These are phyloP conservation scores for Leucoptera coffeella DNA, from an alignment of 2,888 invertebrate genomes.

Conservation along the genomic window DNA sequence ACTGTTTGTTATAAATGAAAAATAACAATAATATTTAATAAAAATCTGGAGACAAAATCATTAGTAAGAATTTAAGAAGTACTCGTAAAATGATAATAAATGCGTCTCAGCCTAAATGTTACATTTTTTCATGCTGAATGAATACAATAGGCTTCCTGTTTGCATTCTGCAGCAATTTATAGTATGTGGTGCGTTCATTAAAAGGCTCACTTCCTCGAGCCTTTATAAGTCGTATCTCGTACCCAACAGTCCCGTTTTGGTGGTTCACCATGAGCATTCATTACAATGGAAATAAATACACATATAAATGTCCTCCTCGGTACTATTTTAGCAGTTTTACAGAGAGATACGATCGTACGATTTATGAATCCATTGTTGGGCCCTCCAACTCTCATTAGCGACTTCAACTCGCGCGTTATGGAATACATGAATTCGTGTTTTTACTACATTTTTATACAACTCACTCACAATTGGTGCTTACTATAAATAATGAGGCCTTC, in stretches of 20 bases:
- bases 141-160: too few relatives aligned
- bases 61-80: too few relatives aligned
- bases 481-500: too few relatives aligned
- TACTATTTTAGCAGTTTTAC: conserved; percentile 30
- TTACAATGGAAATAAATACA: conserved; percentile 31
- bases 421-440: conserved; percentile 6
- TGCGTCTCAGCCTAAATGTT: too few relatives aligned
- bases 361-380: conserved; percentile 36
- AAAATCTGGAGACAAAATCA: too few relatives aligned
- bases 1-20: too few relatives aligned
- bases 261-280: conserved; percentile 15
- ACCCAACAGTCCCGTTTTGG: conserved; percentile 14
- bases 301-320: conserved; percentile 23
- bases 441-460: too few relatives aligned
- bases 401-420: conserved; percentile 11
- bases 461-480: too few relatives aligned
- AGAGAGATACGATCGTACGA: conserved; percentile 26
- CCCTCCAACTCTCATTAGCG: conserved; percentile 27
- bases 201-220: conserved; percentile 2
- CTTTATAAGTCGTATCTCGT: conserved; percentile 4
- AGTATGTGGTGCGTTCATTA: conserved; percentile 3
- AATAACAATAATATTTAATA: too few relatives aligned
- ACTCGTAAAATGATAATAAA: too few relatives aligned
- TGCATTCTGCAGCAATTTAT: too few relatives aligned
- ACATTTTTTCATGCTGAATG: too few relatives aligned